Evolutionary conservation across 2,888 invertebrate species (phyloP).

Genomic region (Pherbina coryleti): DNA sequence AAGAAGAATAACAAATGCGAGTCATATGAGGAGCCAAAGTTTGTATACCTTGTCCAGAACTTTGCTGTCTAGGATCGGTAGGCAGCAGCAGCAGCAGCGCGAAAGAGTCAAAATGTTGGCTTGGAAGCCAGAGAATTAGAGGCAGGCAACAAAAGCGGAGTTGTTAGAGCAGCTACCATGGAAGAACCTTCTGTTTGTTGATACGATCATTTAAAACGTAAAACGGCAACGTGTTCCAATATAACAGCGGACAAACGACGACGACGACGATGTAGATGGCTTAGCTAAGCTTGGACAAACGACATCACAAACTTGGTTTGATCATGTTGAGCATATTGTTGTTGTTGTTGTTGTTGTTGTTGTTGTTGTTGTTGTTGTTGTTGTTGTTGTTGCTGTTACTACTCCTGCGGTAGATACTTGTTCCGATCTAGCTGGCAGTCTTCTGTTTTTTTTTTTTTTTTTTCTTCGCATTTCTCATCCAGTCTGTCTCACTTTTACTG

Average conservation of each 20-base stretch:
- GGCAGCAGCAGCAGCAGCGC: not conserved
- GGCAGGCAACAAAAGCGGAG: not conserved
- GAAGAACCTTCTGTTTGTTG: slow-evolving; percentile 24
- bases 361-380: slow-evolving; percentile 36
- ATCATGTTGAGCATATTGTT: slow-evolving; percentile 35
- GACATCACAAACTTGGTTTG: slow-evolving; percentile 10
- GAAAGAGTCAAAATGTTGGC: not conserved
- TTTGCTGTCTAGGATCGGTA: not conserved
- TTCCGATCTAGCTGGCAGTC: not conserved
- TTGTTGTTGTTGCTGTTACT: not conserved
- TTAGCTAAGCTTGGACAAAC: not conserved
- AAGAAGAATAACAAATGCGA: slow-evolving; percentile 17
- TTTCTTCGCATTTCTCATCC: too few relatives aligned
- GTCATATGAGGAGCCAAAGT: not conserved
- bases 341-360: slow-evolving; percentile 28
- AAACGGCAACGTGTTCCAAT: slow-evolving; percentile 6
- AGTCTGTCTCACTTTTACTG: slow-evolving; percentile 43
- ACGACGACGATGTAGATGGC: not conserved
- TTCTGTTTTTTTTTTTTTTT: not conserved
- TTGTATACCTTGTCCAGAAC: slow-evolving; percentile 13
- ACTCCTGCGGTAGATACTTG: slow-evolving; percentile 34
- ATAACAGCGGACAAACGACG: not conserved
- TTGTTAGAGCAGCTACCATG: not conserved
- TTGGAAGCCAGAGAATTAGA: not conserved
- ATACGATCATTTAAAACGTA: slow-evolving; percentile 25